Conservation (phyloP, 64 coral and sea anemone genomes). For the Dendrophyllia cribrosa region DNA sequence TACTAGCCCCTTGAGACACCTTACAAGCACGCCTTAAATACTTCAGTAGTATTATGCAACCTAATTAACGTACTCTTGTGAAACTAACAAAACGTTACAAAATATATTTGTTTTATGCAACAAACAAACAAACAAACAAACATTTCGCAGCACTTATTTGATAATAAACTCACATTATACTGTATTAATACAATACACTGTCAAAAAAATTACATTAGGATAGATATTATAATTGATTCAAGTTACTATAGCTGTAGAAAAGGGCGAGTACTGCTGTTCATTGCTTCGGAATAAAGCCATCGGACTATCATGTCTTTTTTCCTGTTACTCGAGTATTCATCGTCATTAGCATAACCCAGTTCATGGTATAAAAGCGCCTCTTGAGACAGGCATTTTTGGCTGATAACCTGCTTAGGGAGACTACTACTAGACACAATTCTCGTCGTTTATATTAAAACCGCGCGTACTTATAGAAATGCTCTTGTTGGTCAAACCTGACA, state of each 20-base stretch:
- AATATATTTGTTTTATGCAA: neutral
- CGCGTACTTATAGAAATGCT: neutral
- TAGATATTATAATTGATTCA: neutral
- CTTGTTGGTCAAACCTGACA: neutral
- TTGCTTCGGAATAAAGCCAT: neutral
- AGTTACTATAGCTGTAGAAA: neutral
- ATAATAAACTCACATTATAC: neutral
- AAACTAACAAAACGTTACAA: slow-evolving; percentile 47
- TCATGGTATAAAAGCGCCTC: slow-evolving; percentile 1
- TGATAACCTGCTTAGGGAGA: neutral
- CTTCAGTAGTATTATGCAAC: slow-evolving; percentile 1
- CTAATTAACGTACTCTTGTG: slow-evolving; percentile 13
- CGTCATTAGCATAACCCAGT: neutral
- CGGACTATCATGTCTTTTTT: slow-evolving; percentile 24
- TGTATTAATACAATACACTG: neutral
- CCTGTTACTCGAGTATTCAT: neutral
- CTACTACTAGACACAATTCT: neutral
- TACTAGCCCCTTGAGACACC: slow-evolving; percentile 38
- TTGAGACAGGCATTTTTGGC: neutral
- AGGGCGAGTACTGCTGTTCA: neutral
- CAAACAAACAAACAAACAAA: too few species aligned
- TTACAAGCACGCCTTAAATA: slow-evolving; percentile 34
- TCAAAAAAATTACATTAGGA: neutral
- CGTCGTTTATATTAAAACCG: neutral
- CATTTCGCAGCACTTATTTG: neutral